Base-by-base conservation (phyloP, 2,113 vertebrate species). In the Toxostoma redivivum region DNA sequence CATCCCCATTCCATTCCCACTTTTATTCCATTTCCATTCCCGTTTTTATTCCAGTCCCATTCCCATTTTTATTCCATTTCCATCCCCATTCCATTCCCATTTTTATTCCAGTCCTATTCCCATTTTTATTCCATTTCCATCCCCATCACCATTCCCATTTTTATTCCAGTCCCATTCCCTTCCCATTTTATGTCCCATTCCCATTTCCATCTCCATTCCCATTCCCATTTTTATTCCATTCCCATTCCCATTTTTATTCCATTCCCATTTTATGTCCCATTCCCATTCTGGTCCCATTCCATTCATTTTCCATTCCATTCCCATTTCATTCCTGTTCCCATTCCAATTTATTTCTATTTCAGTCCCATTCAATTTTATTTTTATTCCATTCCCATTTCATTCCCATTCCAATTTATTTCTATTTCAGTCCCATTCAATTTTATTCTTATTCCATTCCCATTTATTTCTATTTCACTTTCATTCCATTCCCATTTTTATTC, bases 11-110 rank as follows among this genome's bases (percentile, higher is more conserved):
- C 23, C 30, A 17, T 70, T 16, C 27, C 17, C 18, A 14, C 22
- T 58, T 31, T 6, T 28, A 28, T 51, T 51, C 5, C 25, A 17
- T 28, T 27, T 25, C 56, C n/a, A 24, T 23, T 22, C 54, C 54
- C 54, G n/a, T 56, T 57, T 22, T 15, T 15, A 30, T 30, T 53
- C 28, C 28, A 30, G 30, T 53, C 16, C 53, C 31, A 53, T 25
- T 25, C 23, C 10, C 15, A 3, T 37, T 60, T 17, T 7, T 18
- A 0, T 45, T 38, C 5, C 1, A 3, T 35, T 35, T 15, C 25
- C 9, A 58, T 35, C 19, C 27, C 38, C 4, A 38, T 44, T 13
- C 31, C 12, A 23, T n/a, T 57, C 13, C 24, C 58, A 61, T 37
- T 30, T 13, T 17, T 15, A 17, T 48, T 11, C 23, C 23, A 50